phyloP scores from a whole-genome alignment of 2,113 vertebrate species.

The Pterocles burchelli region DNA sequence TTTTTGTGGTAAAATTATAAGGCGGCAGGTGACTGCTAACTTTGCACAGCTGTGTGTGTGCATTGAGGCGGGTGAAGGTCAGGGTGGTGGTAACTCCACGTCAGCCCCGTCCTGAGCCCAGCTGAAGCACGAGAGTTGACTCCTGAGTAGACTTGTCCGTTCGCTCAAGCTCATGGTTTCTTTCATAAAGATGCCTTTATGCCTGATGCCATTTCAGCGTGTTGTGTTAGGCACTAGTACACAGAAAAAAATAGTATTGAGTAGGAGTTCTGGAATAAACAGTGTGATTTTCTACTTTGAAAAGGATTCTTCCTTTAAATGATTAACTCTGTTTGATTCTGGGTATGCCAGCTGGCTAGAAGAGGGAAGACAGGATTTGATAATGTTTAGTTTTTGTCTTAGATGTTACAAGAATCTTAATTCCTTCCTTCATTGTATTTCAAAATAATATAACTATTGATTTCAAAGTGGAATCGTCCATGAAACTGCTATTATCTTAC shows the following conservation, averaged over 20 bases:
- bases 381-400: constrained; percentile 56
- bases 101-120: neutral
- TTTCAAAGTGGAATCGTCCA: constrained; percentile 50
- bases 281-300: constrained; percentile 74
- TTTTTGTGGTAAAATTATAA: constrained; percentile 26
- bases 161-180: constrained; percentile 46
- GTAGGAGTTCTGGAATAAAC: constrained; percentile 69
- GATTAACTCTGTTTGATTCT: constrained; percentile 68
- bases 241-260: constrained; percentile 64
- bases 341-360: constrained; percentile 64
- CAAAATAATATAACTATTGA: constrained; percentile 57
- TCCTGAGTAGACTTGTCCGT: constrained; percentile 37
- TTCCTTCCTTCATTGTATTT: constrained; percentile 52
- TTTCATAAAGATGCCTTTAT: constrained; percentile 65
- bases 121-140: neutral
- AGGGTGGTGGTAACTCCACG: constrained; percentile 5
- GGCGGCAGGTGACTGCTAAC: constrained; percentile 24
- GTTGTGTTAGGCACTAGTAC: constrained; percentile 68
- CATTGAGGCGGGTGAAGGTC: neutral
- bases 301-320: constrained; percentile 75
- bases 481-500: constrained; percentile 51
- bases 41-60: neutral
- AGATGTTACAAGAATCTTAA: constrained; percentile 53
- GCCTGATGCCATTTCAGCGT: constrained; percentile 67
- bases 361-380: constrained; percentile 64